These are phyloP conservation scores for Eledone cirrhosa DNA, from an alignment of 2,888 invertebrate species.

Conservation along the genomic window DNA sequence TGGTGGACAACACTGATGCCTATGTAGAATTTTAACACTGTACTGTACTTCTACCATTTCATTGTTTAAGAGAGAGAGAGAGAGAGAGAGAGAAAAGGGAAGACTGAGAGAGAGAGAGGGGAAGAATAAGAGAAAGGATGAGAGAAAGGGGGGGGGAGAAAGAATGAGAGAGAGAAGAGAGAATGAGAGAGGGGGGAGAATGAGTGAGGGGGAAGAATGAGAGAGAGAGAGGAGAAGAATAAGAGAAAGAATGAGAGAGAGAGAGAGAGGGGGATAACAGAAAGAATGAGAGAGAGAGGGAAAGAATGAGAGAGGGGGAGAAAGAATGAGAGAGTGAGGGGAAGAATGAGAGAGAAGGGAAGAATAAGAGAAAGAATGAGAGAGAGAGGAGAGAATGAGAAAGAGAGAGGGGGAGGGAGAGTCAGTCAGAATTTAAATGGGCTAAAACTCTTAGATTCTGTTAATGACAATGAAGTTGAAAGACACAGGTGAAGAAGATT, in stretches of 20 bases:
- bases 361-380: too few relatives aligned
- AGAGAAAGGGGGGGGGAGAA: not conserved
- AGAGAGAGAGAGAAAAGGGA: too few relatives aligned
- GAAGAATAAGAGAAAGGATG: not conserved
- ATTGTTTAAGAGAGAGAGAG: not conserved
- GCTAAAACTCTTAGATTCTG: too few relatives aligned
- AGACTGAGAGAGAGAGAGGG: not conserved
- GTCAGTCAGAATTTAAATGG: too few relatives aligned
- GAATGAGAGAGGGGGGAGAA: not conserved
- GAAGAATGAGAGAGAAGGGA: not conserved
- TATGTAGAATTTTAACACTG: too few relatives aligned
- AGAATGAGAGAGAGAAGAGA: not conserved
- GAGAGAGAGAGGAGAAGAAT: not conserved
- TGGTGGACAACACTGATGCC: too few relatives aligned
- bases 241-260: not conserved
- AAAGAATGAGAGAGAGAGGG: not conserved
- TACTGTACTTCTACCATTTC: too few relatives aligned
- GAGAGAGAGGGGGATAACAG: not conserved
- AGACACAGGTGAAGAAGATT: too few relatives aligned
- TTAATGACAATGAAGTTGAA: too few relatives aligned
- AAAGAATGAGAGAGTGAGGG: not conserved
- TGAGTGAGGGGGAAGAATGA: not conserved
- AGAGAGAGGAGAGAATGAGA: not conserved
- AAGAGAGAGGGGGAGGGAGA: not conserved
- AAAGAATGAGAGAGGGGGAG: not conserved